phyloP scores from a whole-genome alignment of 2,888 invertebrate genomes.

The Halocaridina rubra region DNA sequence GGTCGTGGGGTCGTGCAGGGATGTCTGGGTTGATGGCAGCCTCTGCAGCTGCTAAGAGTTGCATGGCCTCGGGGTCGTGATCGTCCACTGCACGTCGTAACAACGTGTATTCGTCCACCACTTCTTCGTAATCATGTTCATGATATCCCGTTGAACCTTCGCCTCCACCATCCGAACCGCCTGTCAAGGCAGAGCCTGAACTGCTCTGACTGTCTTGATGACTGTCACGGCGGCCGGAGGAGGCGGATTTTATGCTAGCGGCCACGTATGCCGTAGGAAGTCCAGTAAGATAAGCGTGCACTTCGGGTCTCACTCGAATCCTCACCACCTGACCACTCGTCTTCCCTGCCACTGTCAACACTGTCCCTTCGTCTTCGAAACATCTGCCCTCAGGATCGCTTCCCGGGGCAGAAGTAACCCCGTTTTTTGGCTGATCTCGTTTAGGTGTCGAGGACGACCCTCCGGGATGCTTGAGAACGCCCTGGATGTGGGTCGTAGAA shows the following conservation, averaged over 20 bases:
- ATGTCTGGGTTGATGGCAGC: slow-evolving; percentile 45
- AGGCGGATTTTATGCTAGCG: slow-evolving; percentile 13
- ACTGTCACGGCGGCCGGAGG: slow-evolving; percentile 52
- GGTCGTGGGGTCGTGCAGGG: slow-evolving; percentile 24
- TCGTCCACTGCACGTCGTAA: slow-evolving; percentile 57
- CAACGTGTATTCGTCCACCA: slow-evolving; percentile 61
- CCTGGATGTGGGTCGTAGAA: neutral
- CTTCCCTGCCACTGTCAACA: slow-evolving; percentile 56
- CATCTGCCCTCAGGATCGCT: neutral
- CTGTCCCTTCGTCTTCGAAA: slow-evolving; percentile 46
- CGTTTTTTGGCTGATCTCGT: slow-evolving; percentile 59
- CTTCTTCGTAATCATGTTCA: slow-evolving; percentile 60
- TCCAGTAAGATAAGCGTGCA: slow-evolving; percentile 61
- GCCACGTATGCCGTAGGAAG: slow-evolving; percentile 50
- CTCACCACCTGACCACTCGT: slow-evolving; percentile 55
- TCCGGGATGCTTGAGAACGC: neutral
- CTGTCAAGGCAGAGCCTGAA: slow-evolving; percentile 50
- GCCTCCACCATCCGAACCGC: slow-evolving; percentile 53
- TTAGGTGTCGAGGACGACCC: slow-evolving; percentile 25
- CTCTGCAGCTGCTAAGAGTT: slow-evolving; percentile 50
- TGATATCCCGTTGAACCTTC: slow-evolving; percentile 61
- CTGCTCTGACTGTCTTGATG: slow-evolving; percentile 56
- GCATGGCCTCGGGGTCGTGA: slow-evolving; percentile 58
- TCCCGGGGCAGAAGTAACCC: slow-evolving; percentile 61
- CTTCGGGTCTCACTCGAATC: slow-evolving; percentile 61